Base-by-base conservation (phyloP, 2,888 invertebrate species). In the Dromius quadrimaculatus region DNA sequence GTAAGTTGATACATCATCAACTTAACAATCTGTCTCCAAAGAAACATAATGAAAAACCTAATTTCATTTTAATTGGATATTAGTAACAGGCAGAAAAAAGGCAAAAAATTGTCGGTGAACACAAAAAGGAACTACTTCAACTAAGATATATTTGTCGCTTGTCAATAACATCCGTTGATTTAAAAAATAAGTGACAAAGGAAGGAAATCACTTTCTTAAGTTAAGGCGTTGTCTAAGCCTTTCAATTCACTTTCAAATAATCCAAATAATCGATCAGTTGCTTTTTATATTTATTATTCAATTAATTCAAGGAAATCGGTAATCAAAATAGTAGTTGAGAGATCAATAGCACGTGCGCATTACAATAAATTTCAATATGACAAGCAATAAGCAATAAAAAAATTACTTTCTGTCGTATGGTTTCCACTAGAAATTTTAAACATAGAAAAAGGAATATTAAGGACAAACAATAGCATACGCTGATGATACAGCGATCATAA, bases 191-290 rank as follows among this genome's bases (percentile, higher is more conserved):
- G 6, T 11, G 11, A 54, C 22, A 62, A 22, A 62, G 38, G 41
- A 38, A 62, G 43, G 43, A 62, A 38, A 23, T 61, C 5, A 20
- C 62, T 62, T 62, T 62, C 62, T 62, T 59, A 28, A 20, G 20
- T 4, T 9, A 3, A 47, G 9, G 19, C 6, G 17, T 9, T 59
- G 11, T 17, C 13, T 62, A 62, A 1, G 22, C 23, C 62, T 66
- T 54, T 38, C 54, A 54, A 66, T 66, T 50, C 54, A 66, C 66
- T 54, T 66, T 66, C 66, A 64, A 32, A 47, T 34, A 47, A 47
- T 28, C 64, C 47, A 47, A 32, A 47, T 64, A 64, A 38, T 11
- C 19, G 47, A 47, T 47, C 64, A 64, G 47, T 64, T 47, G 28
- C 64, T 47, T 28, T 64, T 34, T 20, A 47, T 47, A 28, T 45